Base-by-base conservation (phyloP, 2,888 invertebrate genomes). In the Apodemia hepburni region DNA sequence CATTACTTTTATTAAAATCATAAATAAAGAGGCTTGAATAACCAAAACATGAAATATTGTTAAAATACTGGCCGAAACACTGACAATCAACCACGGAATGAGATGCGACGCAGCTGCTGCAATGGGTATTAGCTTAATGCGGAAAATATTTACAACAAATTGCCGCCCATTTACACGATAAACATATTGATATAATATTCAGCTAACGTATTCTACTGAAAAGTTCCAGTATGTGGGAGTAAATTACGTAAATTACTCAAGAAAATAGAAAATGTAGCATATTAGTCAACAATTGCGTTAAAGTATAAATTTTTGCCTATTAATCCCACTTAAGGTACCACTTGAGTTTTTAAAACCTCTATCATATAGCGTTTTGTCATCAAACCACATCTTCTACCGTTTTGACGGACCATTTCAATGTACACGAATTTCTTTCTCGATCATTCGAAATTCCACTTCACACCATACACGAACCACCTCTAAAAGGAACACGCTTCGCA, bases 41-140 rank as follows among this genome's bases (percentile, higher is more conserved):
- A 54, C 27, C 27, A 27, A 54, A 54, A 27, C 54, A 22, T 54
- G 27, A 54, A 54, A 54, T 54, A 54, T 54, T 54, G 54, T 54
- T 54, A 54, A 66, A 62, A 66, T 62, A 60, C 29, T 59, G 42
- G 59, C 59, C 42, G 42, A 59, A 61, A 54, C 49, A 38, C 59
- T 64, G 64, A 59, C 61, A 42, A 59, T 58, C 64, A 54, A 59
- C 64, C 64, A 59, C 64, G 59, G 35, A 64, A 61, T 64, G 61
- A 64, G 61, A 59, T 42, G 59, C 47, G 61, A 9, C 57, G 45
- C 64, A 61, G 57, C 61, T 63, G 59, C 61, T 60, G 63, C 65
- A 61, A 29, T 17, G 61, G 58, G 33, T 29, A 61, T 61, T 61
- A 61, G 58, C 61, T 61, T 61, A 58, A 61, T 61, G 42, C 45